phyloP scores from a whole-genome alignment of 2,797 vertebrate species.

The Scolopax rusticola region DNA sequence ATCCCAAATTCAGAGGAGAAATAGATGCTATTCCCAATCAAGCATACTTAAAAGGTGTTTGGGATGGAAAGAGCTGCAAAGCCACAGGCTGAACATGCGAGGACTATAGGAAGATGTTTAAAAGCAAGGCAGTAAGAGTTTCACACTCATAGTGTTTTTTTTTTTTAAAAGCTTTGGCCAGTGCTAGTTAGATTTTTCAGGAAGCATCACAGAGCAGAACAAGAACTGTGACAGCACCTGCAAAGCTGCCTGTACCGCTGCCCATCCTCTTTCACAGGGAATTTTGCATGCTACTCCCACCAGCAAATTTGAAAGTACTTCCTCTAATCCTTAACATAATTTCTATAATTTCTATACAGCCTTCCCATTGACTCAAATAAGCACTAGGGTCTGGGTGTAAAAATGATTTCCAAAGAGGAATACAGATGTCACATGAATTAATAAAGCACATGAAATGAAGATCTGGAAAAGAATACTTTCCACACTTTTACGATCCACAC shows the following conservation, averaged over 20 bases:
- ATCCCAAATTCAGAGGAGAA: not conserved
- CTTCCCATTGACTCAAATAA: not conserved
- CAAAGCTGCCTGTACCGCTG: not conserved
- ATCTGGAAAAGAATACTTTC: not conserved
- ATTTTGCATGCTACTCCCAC: not conserved
- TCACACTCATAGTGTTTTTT: not conserved
- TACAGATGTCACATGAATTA: not conserved
- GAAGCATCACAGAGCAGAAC: not conserved
- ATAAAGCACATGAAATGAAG: not conserved
- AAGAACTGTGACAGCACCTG: not conserved
- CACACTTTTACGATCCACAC: not conserved
- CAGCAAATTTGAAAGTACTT: not conserved
- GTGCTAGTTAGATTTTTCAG: not conserved
- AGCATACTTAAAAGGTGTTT: not conserved
- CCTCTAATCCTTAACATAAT: not conserved
- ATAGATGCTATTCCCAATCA: not conserved
- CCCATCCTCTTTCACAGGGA: not conserved
- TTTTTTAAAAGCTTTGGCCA: not conserved
- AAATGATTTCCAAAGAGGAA: not conserved
- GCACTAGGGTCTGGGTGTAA: not conserved
- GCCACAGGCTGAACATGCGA: not conserved
- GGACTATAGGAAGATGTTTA: not conserved
- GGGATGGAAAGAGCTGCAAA: not conserved
- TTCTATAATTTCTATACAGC: not conserved
- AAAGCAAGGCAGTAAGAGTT: not conserved